phyloP scores from a whole-genome alignment of 2,113 vertebrate species.

The Tachuris rubrigastra region DNA sequence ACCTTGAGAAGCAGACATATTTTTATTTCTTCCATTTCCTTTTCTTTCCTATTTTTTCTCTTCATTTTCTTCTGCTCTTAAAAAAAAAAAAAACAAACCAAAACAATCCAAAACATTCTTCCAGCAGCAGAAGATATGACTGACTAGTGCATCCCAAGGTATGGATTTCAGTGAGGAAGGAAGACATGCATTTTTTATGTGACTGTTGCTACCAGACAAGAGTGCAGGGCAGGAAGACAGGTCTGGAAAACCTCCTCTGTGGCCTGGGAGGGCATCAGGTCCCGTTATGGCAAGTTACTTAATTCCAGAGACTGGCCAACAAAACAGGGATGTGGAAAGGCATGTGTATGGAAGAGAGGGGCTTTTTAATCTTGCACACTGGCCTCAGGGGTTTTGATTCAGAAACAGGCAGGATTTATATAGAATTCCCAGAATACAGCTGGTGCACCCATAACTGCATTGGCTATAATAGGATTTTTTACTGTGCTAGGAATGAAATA shows the following conservation, averaged over 20 bases:
- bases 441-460: constrained; percentile 28
- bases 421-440: constrained; percentile 34
- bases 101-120: not conserved
- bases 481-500: constrained; percentile 59
- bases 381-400: not conserved
- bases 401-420: constrained; percentile 33
- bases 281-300: not conserved
- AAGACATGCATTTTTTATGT: not conserved
- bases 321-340: not conserved
- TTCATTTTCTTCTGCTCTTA: not conserved
- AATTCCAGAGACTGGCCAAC: not conserved
- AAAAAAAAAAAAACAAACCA: not conserved
- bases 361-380: not conserved
- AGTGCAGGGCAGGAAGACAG: not conserved
- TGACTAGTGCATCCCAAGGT: not conserved
- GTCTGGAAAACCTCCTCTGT: not conserved
- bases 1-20: not conserved
- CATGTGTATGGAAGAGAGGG: not conserved
- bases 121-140: not conserved
- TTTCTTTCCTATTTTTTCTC: no score
- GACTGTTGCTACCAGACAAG: not conserved
- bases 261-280: not conserved
- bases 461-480: constrained; percentile 60
- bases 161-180: not conserved
- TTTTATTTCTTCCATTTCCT: not conserved